Base-by-base conservation (phyloP, 2,113 vertebrate species). In the Myotis yumanensis region DNA sequence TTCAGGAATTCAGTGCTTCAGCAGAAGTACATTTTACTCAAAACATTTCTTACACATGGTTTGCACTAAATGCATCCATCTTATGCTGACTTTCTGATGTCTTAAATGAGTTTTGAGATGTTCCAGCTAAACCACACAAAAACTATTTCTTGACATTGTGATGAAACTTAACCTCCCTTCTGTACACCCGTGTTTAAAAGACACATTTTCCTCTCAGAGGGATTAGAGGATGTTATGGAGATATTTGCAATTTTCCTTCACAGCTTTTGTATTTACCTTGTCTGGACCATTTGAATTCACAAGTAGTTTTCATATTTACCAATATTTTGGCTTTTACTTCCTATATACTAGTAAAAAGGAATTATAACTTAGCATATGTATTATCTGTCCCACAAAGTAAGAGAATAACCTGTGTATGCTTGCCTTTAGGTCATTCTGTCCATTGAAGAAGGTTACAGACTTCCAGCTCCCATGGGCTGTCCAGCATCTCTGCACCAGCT, bases 391-490 rank as follows among this genome's bases (percentile, higher is more conserved):
- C 12, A 14, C 4, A 80, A 96, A 73, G 40, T 90, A 90, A 96
- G 52, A 81, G 14, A 81, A 17, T 95, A 82, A 94, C 54, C 20
- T 96, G 5, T 84, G 0, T 68, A 3, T 95, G 52, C 96, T 98
- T 97, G 64, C 96, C 68, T 96, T 82, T 90, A 99, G 99, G 99
- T 99, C 92, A 99, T 99, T 95, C 98, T 99, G 96, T 99, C 99
- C 80, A 99, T 99, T 75, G 99, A 99, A 96, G 99, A 99, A 97
- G 99, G 99, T 81, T 99, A 99, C 97, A 98, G 99, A 95, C 99
- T 99, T 69, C 99, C 99, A 9, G 99, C 99, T 75, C 99, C 99
- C 7, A 99, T 99, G 99, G 99, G 99, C 91, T 99, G 99, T 96
- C 99, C 99, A 18, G 98, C 99, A 52, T 99, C 99, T 46, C 98